Percentiles rank a stretch among this genome's conserved stretches.
These are phyloP conservation scores for Stichopus horrens DNA, from an alignment of 53 echinoderm and acorn worm genomes.

Conservation along the genomic window DNA sequence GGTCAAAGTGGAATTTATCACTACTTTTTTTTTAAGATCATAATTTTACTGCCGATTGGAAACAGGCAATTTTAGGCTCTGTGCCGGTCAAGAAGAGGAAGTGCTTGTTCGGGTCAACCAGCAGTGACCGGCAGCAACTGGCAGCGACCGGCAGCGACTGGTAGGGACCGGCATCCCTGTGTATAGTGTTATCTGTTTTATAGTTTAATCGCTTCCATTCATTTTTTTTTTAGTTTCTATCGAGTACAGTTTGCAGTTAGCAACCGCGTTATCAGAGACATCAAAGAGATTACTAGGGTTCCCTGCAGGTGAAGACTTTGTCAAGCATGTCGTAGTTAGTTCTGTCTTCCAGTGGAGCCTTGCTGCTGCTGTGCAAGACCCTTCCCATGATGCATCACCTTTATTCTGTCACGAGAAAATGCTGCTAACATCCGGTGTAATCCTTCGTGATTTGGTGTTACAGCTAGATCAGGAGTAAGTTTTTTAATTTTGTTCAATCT, in stretches of 20 bases:
- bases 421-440: conserved; percentile 19
- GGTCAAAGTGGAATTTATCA: too few relatives aligned
- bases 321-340: not conserved
- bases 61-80: too few relatives aligned
- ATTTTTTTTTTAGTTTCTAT: not conserved
- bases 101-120: too few relatives aligned
- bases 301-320: not conserved
- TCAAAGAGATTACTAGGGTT: not conserved
- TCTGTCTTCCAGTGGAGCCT: not conserved
- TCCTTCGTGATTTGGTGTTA: not conserved
- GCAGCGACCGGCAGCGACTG: too few relatives aligned
- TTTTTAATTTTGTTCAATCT: not conserved
- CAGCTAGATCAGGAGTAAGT: conserved; percentile 16
- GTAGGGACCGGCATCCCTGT: too few relatives aligned
- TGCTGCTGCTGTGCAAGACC: not conserved
- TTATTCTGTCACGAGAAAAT: conserved; percentile 15
- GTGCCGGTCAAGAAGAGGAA: too few relatives aligned
- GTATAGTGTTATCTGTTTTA: too few relatives aligned
- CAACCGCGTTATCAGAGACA: not conserved
- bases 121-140: too few relatives aligned
- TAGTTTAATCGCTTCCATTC: not conserved
- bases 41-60: too few relatives aligned
- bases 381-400: not conserved
- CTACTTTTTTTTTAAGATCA: too few relatives aligned
- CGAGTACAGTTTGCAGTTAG: conserved; percentile 14